A percentile compares a stretch with the other conserved stretches of the same genome.
These are phyloP conservation scores for Heterodera carotae DNA, from an alignment of 1,140 invertebrate genomes.

Conservation along the genomic window DNA sequence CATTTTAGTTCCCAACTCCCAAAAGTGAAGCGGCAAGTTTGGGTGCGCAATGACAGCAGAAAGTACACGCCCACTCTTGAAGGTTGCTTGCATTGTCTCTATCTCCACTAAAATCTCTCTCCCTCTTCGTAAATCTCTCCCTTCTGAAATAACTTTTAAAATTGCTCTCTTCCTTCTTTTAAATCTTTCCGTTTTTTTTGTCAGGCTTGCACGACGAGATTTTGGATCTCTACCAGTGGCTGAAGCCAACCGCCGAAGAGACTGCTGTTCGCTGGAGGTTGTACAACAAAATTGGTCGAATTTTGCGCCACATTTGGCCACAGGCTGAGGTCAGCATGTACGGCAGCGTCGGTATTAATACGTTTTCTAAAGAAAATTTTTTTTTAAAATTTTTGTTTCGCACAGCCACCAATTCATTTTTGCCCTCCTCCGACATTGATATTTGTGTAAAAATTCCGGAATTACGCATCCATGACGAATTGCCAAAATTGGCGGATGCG, in stretches of 20 bases:
- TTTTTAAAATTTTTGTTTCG: not conserved
- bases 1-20: not conserved
- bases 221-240: slow-evolving; percentile 53
- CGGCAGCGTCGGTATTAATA: slow-evolving; percentile 23
- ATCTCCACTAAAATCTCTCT: no score
- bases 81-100: not conserved
- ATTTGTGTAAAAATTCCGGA: slow-evolving; percentile 21
- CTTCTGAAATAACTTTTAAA: no score
- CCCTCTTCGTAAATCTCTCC: no score
- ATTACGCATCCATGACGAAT: slow-evolving; percentile 23
- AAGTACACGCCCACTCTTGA: slow-evolving; percentile 7
- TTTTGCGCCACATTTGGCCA: slow-evolving; percentile 19
- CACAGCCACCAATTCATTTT: slow-evolving; percentile 42
- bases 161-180: no score
- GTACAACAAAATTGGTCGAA: slow-evolving; percentile 18
- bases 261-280: not conserved
- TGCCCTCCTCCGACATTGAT: slow-evolving; percentile 46
- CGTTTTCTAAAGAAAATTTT: not conserved
- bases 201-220: slow-evolving; percentile 55
- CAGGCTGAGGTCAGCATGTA: slow-evolving; percentile 19
- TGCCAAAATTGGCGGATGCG: slow-evolving; percentile 22
- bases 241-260: slow-evolving; percentile 51
- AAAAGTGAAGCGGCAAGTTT: not conserved
- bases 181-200: not conserved
- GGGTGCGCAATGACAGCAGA: not conserved